Conservation (phyloP, 2,888 invertebrate species). For the Caenorhabditis macrosperma region DNA sequence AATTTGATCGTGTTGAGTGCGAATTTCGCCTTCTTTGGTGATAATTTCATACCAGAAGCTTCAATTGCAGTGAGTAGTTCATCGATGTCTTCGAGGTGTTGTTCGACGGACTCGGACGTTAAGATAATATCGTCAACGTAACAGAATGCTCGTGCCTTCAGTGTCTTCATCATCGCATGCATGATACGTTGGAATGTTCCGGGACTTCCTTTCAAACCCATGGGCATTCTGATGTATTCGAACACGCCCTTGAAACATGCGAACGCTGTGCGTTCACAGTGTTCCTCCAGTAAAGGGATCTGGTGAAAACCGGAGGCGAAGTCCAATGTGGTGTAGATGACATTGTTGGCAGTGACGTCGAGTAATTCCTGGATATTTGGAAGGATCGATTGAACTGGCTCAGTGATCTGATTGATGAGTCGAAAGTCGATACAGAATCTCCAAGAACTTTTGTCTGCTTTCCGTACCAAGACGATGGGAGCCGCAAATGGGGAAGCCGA, state of each 20-base stretch:
- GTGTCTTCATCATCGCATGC: neutral
- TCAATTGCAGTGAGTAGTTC: neutral
- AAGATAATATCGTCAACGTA: conserved; percentile 9
- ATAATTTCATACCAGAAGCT: neutral
- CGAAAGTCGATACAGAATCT: conserved; percentile 47
- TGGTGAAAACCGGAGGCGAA: conserved; percentile 32
- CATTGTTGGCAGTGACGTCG: neutral
- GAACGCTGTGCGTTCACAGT: conserved; percentile 41
- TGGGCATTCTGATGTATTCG: conserved; percentile 31
- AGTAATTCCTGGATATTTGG: conserved; percentile 26
- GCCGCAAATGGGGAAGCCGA: neutral
- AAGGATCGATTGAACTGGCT: conserved; percentile 2
- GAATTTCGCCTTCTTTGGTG: too few species aligned
- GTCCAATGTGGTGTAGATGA: conserved; percentile 32
- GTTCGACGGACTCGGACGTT: too few species aligned
- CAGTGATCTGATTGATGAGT: conserved; percentile 31
- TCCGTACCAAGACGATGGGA: conserved; percentile 37
- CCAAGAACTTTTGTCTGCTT: conserved; percentile 10
- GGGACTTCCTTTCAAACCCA: conserved; percentile 45
- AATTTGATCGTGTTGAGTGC: neutral
- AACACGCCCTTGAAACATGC: neutral
- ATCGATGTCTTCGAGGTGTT: too few species aligned
- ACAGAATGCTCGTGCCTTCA: neutral
- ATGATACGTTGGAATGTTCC: conserved; percentile 37
- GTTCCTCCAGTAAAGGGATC: conserved; percentile 11